Evolutionary conservation across 30 jellyfish, hydroid and myxozoan species (phyloP).

Genomic region (Aurelia sp.): DNA sequence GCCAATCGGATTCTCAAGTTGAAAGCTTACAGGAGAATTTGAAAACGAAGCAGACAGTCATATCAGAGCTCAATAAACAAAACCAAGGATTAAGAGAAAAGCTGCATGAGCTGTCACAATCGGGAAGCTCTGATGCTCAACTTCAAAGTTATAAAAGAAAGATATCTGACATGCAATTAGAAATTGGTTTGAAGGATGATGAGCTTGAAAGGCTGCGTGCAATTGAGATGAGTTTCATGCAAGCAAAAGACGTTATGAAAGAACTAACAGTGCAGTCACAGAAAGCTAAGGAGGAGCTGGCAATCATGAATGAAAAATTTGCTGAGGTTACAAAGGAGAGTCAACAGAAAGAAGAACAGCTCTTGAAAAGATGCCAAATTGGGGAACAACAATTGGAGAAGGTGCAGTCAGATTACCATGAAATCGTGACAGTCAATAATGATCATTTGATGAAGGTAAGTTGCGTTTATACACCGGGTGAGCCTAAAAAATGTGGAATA

Average conservation of each 20-base stretch:
- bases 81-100: slow-evolving; percentile 70
- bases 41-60: slow-evolving; percentile 51
- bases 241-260: slow-evolving; percentile 80
- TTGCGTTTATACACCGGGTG: background rate
- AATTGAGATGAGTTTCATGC: slow-evolving; percentile 73
- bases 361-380: slow-evolving; percentile 24
- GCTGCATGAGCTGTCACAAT: slow-evolving; percentile 16
- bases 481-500: too few relatives aligned
- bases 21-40: slow-evolving; percentile 74
- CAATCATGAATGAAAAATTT: slow-evolving; percentile 23
- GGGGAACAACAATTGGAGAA: slow-evolving; percentile 42
- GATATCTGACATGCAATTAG: slow-evolving; percentile 58
- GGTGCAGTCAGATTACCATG: slow-evolving; percentile 56
- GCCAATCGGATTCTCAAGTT: slow-evolving; percentile 64
- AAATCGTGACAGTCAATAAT: slow-evolving; percentile 45
- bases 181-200: slow-evolving; percentile 66
- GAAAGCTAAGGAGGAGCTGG: slow-evolving; percentile 56
- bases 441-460: slow-evolving; percentile 65
- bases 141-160: slow-evolving; percentile 29
- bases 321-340: slow-evolving; percentile 50
- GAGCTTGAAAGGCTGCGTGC: slow-evolving; percentile 79
- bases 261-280: slow-evolving; percentile 72
- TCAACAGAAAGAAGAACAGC: slow-evolving; percentile 50
- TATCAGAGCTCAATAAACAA: slow-evolving; percentile 78
- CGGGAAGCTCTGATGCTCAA: slow-evolving; percentile 38